Percentiles rank a stretch among this genome's conserved stretches.
Evolutionary conservation across 1,140 invertebrate genomes (phyloP).

Genomic region (Chrysoperla carnea): DNA sequence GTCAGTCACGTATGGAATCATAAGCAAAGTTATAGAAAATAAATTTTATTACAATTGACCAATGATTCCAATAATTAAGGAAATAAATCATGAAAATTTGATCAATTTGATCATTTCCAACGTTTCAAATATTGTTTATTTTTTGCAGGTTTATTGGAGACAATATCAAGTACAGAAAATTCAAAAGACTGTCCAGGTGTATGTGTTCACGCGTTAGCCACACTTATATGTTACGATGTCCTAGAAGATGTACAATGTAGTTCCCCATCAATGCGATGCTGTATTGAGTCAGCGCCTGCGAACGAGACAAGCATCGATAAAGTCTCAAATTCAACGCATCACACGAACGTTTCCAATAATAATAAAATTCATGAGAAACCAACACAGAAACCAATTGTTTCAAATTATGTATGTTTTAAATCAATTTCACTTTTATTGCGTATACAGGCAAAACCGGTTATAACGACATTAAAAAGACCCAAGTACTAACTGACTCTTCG

Average conservation of each 20-base stretch:
- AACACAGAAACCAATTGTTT: not conserved
- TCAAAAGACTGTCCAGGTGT: slow-evolving; percentile 70
- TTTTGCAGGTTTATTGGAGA: slow-evolving; percentile 54
- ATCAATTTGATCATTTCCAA: too few species aligned
- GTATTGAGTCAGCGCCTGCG: slow-evolving; percentile 44
- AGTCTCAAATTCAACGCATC: not conserved
- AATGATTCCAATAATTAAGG: too few species aligned
- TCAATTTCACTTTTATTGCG: too few species aligned
- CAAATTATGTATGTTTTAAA: too few species aligned
- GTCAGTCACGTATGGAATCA: too few species aligned
- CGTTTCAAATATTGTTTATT: slow-evolving; percentile 7
- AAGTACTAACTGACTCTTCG: too few species aligned
- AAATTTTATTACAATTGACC: too few species aligned
- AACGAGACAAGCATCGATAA: slow-evolving; percentile 9
- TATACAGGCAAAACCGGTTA: too few species aligned
- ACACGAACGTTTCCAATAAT: not conserved
- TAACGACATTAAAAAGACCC: too few species aligned
- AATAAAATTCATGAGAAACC: slow-evolving; percentile 7
- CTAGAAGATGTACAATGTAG: slow-evolving; percentile 64
- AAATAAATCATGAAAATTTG: too few species aligned
- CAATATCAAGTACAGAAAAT: slow-evolving; percentile 63
- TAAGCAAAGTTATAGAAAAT: too few species aligned
- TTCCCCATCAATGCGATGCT: slow-evolving; percentile 60
- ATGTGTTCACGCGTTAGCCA: slow-evolving; percentile 64
- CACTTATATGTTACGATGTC: slow-evolving; percentile 67